phyloP scores from a whole-genome alignment of 2,113 vertebrate species.

The Rhinoderma darwinii region DNA sequence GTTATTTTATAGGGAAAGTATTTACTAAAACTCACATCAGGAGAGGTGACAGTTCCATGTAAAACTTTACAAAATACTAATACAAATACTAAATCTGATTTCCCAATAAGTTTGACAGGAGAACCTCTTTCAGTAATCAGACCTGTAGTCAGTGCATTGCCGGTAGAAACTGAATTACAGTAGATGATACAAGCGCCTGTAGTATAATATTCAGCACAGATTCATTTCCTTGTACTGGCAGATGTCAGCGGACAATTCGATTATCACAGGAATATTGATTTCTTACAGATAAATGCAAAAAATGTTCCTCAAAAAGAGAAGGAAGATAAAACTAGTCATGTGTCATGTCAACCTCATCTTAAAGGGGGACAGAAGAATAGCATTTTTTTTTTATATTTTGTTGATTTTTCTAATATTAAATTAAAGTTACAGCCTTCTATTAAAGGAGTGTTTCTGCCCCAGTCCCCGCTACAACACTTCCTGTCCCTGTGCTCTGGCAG shows the following conservation, averaged over 20 bases:
- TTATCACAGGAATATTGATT: conserved; percentile 16
- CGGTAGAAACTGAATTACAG: neutral
- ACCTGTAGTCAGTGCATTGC: neutral
- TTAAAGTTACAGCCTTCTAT: too few relatives aligned
- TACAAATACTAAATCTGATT: neutral
- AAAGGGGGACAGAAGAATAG: neutral
- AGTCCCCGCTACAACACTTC: too few relatives aligned
- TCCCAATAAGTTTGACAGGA: neutral
- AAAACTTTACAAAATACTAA: neutral
- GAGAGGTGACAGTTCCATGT: too few relatives aligned
- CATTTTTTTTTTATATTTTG: too few relatives aligned
- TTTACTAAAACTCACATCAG: too few relatives aligned
- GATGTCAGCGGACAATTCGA: conserved; percentile 22
- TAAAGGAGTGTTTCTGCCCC: too few relatives aligned
- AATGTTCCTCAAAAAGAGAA: neutral
- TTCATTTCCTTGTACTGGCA: conserved; percentile 43
- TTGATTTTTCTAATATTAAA: too few relatives aligned
- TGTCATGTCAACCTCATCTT: neutral
- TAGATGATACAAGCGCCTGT: neutral
- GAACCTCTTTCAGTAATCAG: neutral
- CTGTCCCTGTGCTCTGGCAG: too few relatives aligned
- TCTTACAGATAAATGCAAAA: conserved; percentile 37
- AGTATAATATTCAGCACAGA: neutral
- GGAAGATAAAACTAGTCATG: neutral
- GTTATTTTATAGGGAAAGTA: too few relatives aligned